Conservation (phyloP, 2,888 invertebrate species). For the Ophion obscuratus region DNA sequence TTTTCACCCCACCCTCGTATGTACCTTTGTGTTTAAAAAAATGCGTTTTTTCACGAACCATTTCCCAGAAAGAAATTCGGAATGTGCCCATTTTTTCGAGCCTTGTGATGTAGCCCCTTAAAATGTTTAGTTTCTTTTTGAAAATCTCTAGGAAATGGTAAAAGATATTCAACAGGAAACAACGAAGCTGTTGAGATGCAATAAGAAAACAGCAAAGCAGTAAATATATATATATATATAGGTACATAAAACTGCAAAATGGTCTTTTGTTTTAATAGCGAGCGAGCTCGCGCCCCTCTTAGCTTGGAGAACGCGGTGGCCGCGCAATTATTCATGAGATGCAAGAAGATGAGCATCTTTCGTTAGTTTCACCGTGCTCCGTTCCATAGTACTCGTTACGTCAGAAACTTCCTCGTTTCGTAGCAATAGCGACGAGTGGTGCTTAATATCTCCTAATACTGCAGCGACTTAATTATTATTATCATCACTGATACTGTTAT, state of each 20-base stretch:
- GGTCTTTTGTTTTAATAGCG: conserved; percentile 52
- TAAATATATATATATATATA: conserved; percentile 2
- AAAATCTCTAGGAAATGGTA: background rate
- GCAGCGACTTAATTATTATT: background rate
- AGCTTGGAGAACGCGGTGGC: conserved; percentile 8
- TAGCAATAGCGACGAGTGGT: background rate
- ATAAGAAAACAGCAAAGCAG: conserved; percentile 17
- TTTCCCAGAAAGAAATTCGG: too few relatives aligned
- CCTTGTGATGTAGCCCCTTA: too few relatives aligned
- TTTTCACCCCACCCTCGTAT: too few relatives aligned
- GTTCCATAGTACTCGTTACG: conserved; percentile 61
- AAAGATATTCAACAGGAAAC: conserved; percentile 10
- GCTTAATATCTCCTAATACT: conserved; percentile 29
- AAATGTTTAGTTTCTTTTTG: background rate
- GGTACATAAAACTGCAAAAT: conserved; percentile 23
- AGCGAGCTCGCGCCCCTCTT: conserved; percentile 36
- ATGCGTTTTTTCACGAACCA: too few relatives aligned
- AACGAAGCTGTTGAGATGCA: conserved; percentile 32
- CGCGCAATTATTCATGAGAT: conserved; percentile 61
- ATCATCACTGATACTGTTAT: background rate
- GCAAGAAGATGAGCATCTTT: conserved; percentile 68
- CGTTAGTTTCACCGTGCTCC: conserved; percentile 65
- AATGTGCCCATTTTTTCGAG: too few relatives aligned
- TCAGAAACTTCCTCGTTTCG: conserved; percentile 62
- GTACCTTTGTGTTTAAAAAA: too few relatives aligned